Percentiles rank a stretch among this genome's conserved stretches.
These are phyloP conservation scores for Noctua comes DNA, from an alignment of 2,888 invertebrate genomes.

Conservation along the genomic window DNA sequence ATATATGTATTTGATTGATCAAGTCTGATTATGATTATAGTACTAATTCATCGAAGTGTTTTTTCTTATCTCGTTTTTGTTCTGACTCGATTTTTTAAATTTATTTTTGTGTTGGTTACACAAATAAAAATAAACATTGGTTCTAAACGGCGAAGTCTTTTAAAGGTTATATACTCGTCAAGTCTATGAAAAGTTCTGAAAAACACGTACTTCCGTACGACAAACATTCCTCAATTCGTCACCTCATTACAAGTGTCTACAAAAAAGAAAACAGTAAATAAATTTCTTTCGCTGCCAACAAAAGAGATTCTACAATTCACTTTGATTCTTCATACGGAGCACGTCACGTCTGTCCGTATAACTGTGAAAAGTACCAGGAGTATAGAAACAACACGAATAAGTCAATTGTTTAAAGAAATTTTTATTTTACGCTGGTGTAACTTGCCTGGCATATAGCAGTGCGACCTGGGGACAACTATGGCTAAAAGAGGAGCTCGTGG, in stretches of 20 bases:
- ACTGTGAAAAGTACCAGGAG: constrained; percentile 15
- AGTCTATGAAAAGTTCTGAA: neutral
- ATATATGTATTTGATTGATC: neutral
- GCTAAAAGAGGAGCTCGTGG: neutral
- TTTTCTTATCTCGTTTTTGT: neutral
- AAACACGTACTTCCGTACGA: neutral
- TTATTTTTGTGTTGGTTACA: neutral
- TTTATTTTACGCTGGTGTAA: neutral
- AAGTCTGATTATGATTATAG: neutral
- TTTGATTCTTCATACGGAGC: constrained; percentile 34
- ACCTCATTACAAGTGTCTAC: neutral
- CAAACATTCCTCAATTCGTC: neutral
- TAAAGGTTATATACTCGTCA: neutral
- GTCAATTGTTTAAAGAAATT: neutral
- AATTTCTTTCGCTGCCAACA: constrained; percentile 10
- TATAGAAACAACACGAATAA: constrained; percentile 7
- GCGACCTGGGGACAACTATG: neutral
- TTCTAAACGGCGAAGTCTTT: neutral
- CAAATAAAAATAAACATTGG: neutral
- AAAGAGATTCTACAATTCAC: constrained; percentile 26
- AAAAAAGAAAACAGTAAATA: constrained; percentile 20
- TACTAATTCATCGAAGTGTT: neutral
- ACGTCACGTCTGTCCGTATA: constrained; percentile 35
- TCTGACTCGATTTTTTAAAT: neutral
- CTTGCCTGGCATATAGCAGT: neutral